Percentiles rank a stretch among this genome's conserved stretches.
Conservation (phyloP, 2,113 vertebrate species). For the Geococcyx californianus region DNA sequence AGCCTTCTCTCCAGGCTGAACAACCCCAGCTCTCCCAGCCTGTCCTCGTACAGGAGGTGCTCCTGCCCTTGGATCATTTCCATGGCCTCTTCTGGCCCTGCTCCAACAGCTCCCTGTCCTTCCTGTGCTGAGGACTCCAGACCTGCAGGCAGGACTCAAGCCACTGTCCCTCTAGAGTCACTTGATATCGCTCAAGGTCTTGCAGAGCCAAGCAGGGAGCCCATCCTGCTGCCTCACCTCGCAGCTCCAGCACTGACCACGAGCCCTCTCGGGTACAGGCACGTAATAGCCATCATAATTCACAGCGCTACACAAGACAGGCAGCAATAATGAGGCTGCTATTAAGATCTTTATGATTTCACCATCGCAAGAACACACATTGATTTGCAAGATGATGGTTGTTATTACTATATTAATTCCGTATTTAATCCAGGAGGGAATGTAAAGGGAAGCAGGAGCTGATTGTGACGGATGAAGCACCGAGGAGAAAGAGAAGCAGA, state of each 20-base stretch:
- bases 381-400: not conserved
- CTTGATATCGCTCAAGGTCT: not conserved
- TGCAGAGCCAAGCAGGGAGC: not conserved
- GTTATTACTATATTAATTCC: not conserved
- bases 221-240: rapidly evolving
- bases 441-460: not conserved
- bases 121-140: too few species aligned
- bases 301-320: not conserved
- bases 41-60: too few species aligned
- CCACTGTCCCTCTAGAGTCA: too few species aligned
- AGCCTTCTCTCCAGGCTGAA: too few species aligned
- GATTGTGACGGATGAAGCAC: not conserved
- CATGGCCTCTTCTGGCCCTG: too few species aligned
- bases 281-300: rapidly evolving
- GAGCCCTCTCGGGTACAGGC: not conserved
- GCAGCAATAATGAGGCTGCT: not conserved
- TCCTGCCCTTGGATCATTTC: too few species aligned
- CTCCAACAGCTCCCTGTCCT: too few species aligned
- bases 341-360: not conserved
- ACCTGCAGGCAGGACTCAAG: too few species aligned
- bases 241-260: not conserved
- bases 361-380: rapidly evolving
- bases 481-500: not conserved
- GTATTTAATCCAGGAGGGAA: not conserved
- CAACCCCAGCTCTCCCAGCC: too few species aligned